Evolutionary conservation across 2,797 vertebrate genomes (phyloP), one percentile per base, ranked within the genome.

Genomic region (Monodelphis domestica): DNA sequence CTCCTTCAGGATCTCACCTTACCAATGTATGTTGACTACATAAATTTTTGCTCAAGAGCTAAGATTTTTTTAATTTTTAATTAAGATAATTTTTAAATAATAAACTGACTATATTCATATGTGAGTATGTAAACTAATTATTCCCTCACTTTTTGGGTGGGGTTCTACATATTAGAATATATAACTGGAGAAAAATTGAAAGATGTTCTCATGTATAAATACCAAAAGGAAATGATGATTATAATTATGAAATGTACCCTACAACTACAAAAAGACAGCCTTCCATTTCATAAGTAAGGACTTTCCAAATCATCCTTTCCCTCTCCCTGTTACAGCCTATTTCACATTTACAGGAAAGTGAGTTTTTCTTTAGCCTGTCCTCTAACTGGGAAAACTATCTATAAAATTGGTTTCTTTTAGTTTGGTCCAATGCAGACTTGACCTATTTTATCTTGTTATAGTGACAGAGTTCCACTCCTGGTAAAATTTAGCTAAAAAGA

Each of bases 401-500:
- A 87, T 89, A 87, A 95, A 93, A 95, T 95, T 95, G 89, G 9
- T 93, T 95, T 96, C 78, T 93, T 96, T 95, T 84, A 89, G 51
- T 88, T 96, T 96, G 95, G 51, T 11, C 38, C 93, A 94, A 95
- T 97, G 93, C 30, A 95, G 55, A 38, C 91, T 63, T 97, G 89
- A 96, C 59, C 55, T 95, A 89, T 95, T 98, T 98, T 97, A 94
- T 55, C 57, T 96, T 95, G 70, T 95, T 97, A 97, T 0, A 0
- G 87, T 96, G 93, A 96, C 88, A 56, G 90, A 94, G 33, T 91
- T 95, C 87, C 88, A 96, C 92, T 87, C 53, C 59, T 91, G 45
- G 53, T 95, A 56, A 97, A 97, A 96, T 94, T 94, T 96, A 97
- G 30, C 78, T 98, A 97, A 89, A 84, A 95, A 95, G 53, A 78